Percentiles rank a stretch among this genome's conserved stretches.
phyloP scores from a whole-genome alignment of 2,797 vertebrate genomes.

The Alectoris magna region DNA sequence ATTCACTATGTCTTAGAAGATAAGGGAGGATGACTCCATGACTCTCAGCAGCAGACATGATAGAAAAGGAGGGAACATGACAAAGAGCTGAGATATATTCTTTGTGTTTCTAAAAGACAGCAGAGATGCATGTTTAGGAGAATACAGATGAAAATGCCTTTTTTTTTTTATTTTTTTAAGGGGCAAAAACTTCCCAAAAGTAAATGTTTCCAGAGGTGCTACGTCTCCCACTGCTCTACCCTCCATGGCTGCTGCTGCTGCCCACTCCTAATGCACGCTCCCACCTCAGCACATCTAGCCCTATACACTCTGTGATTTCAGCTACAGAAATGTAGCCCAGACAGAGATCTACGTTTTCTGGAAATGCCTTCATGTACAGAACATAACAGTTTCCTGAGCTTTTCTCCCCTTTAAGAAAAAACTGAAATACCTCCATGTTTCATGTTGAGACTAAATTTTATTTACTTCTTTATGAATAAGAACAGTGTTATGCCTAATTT shows the following conservation, averaged over 20 bases:
- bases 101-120: not conserved
- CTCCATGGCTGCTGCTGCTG: accelerated
- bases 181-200: not conserved
- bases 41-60: not conserved
- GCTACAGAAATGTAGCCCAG: not conserved
- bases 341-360: not conserved
- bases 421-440: not conserved
- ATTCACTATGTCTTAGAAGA: not conserved
- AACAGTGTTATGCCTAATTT: not conserved
- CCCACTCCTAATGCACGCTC: not conserved
- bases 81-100: not conserved
- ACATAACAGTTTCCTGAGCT: not conserved
- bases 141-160: not conserved
- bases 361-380: not conserved
- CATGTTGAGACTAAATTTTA: not conserved
- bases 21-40: not conserved
- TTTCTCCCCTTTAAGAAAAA: not conserved
- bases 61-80: not conserved
- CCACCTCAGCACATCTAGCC: not conserved
- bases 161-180: not conserved
- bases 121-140: not conserved
- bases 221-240: not conserved
- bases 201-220: not conserved
- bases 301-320: not conserved
- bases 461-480: not conserved